These are phyloP conservation scores for Drosophila meridionalis DNA, from an alignment of 2,888 invertebrate species.

Conservation along the genomic window DNA sequence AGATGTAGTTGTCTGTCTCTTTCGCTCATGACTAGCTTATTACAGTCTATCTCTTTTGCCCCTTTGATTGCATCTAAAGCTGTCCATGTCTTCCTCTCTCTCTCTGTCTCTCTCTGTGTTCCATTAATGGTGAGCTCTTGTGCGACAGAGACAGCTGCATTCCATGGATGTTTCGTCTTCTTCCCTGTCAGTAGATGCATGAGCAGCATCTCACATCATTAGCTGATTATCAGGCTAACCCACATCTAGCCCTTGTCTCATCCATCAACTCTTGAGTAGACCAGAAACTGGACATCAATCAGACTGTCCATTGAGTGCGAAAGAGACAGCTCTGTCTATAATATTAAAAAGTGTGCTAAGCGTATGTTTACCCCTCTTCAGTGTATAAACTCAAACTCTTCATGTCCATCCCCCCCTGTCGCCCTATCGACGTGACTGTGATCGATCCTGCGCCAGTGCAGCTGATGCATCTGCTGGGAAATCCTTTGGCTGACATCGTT, in stretches of 20 bases:
- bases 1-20: constrained; percentile 7
- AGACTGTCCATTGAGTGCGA: neutral
- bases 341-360: neutral
- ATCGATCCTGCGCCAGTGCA: constrained; percentile 26
- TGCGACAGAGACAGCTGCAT: neutral
- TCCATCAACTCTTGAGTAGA: neutral
- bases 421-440: neutral
- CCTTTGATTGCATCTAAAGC: neutral
- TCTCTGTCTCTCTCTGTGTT: neutral
- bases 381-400: neutral
- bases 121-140: neutral
- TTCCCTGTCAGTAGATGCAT: neutral
- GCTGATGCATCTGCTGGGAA: constrained; percentile 3
- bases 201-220: neutral
- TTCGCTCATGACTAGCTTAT: neutral
- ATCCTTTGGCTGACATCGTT: constrained; percentile 1
- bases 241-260: neutral
- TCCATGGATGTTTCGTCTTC: neutral
- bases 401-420: neutral
- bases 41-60: no score
- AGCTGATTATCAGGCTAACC: neutral
- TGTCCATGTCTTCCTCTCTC: neutral
- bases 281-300: neutral
- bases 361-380: neutral
- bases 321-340: constrained; percentile 10